Conservation (phyloP, 2,113 vertebrate species). For the Chaetura pelagica region DNA sequence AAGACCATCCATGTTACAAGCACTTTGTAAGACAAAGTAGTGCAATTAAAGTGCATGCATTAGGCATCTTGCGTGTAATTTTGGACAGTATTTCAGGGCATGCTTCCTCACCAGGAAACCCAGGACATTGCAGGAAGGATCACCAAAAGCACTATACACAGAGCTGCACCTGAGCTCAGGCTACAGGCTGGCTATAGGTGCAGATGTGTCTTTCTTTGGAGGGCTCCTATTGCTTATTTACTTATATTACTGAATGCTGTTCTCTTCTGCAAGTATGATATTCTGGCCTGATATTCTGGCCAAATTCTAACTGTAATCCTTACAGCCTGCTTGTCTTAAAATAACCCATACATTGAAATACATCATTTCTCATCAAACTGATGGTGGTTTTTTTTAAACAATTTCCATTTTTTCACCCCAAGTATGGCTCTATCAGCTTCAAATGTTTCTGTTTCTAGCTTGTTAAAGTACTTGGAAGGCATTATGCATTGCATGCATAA, state of each 20-base stretch:
- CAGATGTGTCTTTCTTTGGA: neutral
- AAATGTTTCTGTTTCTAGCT: conserved; percentile 53
- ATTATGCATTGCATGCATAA: neutral
- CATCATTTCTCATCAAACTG: conserved; percentile 16
- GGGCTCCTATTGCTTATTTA: neutral
- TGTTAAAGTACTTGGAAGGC: conserved; percentile 52
- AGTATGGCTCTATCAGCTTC: conserved; percentile 42
- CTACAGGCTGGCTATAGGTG: neutral
- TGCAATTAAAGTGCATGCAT: neutral
- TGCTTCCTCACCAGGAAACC: neutral
- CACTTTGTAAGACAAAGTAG: neutral
- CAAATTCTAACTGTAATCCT: conserved; percentile 34
- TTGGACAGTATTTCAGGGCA: neutral
- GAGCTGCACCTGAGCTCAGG: neutral
- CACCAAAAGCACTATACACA: neutral
- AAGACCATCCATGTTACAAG: neutral
- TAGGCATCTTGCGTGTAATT: neutral
- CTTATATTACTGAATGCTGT: neutral
- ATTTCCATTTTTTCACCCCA: conserved; percentile 61
- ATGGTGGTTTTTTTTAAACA: conserved; percentile 37
- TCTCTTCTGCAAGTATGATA: neutral
- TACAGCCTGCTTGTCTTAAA: conserved; percentile 32
- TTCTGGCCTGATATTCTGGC: neutral
- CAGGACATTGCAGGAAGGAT: neutral
- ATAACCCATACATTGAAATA: conserved; percentile 35